Conservation (phyloP, 2,797 vertebrate genomes). For the Gouania willdenowi region DNA sequence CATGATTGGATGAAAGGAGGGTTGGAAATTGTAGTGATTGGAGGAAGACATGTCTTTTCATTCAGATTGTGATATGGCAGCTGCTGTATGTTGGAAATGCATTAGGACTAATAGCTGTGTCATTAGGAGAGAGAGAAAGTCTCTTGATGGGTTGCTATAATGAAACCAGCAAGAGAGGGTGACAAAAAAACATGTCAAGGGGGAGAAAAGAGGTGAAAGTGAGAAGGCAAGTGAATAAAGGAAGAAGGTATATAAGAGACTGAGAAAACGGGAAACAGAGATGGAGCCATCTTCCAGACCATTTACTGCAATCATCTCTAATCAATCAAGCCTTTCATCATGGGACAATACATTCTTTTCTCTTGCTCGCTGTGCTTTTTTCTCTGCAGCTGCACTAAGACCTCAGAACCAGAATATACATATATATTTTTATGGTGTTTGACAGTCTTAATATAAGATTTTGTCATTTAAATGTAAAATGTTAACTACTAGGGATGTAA, state of each 20-base stretch:
- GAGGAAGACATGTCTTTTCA: constrained; percentile 74
- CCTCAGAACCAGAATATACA: no score
- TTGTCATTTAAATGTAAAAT: no score
- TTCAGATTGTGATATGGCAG: constrained; percentile 80
- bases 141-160: constrained; percentile 84
- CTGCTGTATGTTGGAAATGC: constrained; percentile 88
- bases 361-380: constrained; percentile 28
- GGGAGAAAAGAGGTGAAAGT: constrained; percentile 34
- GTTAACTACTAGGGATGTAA: no score
- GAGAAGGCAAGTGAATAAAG: constrained; percentile 60
- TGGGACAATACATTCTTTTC: constrained; percentile 67
- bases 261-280: constrained; percentile 66
- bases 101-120: constrained; percentile 89
- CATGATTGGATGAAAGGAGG: constrained; percentile 42
- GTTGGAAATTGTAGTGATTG: constrained; percentile 55
- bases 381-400: constrained; percentile 44
- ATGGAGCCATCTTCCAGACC: constrained; percentile 79
- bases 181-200: constrained; percentile 32
- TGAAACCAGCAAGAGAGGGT: constrained; percentile 49
- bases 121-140: constrained; percentile 79
- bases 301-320: constrained; percentile 83
- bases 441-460: no score
- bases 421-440: no score
- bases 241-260: constrained; percentile 74
- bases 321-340: constrained; percentile 86